These are phyloP conservation scores for Uropsilus gracilis DNA, from an alignment of 2,113 vertebrate genomes.

Conservation along the genomic window DNA sequence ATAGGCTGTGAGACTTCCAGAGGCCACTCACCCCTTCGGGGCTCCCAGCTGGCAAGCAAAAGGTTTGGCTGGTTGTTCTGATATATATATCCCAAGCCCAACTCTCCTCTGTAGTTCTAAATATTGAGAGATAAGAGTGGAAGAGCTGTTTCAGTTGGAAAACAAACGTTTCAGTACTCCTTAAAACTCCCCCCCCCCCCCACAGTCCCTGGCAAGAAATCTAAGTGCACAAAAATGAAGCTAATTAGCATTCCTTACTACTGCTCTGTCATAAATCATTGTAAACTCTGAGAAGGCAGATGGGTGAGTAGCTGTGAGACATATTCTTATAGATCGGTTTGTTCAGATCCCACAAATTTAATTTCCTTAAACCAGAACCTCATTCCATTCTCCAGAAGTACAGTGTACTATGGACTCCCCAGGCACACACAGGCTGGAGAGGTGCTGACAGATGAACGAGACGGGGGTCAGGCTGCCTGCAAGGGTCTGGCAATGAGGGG, in stretches of 20 bases:
- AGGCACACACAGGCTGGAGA: not conserved
- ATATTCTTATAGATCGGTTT: not conserved
- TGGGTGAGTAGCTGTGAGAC: not conserved
- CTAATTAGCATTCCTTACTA: conserved; percentile 36
- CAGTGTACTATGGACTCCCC: not conserved
- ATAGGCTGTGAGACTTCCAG: not conserved
- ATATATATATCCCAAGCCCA: not conserved
- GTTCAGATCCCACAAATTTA: not conserved
- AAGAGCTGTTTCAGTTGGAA: not conserved
- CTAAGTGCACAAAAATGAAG: not conserved
- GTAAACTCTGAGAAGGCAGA: conserved; percentile 4
- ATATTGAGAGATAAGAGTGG: not conserved
- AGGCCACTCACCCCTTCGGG: not conserved
- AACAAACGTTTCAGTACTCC: not conserved
- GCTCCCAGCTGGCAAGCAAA: not conserved
- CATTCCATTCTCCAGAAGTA: not conserved
- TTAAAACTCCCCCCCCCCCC: not conserved
- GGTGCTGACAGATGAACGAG: accelerated
- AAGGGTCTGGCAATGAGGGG: too few relatives aligned
- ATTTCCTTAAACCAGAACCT: not conserved
- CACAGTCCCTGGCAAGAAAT: conserved; percentile 5
- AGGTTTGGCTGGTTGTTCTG: not conserved
- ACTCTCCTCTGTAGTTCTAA: not conserved
- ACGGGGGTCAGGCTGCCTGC: not conserved
- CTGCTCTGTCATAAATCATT: not conserved